A percentile compares a stretch with the other conserved stretches of the same genome.
These are phyloP conservation scores for Uromys caudimaculatus DNA, from an alignment of 2,797 vertebrate species.

Conservation along the genomic window DNA sequence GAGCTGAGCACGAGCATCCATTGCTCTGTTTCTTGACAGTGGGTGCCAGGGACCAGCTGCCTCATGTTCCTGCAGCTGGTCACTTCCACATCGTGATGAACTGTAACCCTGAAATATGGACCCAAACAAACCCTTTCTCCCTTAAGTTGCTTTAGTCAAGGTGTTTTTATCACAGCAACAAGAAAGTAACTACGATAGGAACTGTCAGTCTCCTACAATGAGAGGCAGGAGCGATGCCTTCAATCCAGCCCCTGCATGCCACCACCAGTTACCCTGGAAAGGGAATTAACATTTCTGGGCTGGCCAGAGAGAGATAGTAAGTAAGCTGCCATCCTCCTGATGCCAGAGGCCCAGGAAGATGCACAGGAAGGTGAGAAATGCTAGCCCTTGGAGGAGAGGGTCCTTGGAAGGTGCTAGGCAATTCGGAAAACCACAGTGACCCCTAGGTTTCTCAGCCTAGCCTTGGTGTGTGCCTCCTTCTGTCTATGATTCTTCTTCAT, in stretches of 20 bases:
- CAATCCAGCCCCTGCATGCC: background rate
- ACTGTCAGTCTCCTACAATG: background rate
- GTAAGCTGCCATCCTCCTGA: background rate
- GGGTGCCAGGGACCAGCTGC: background rate
- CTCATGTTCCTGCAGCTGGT: background rate
- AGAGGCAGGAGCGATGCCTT: background rate
- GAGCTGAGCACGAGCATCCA: background rate
- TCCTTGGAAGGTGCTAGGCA: too few species aligned
- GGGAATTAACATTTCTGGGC: background rate
- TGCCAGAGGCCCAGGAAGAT: background rate
- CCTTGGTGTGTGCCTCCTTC: background rate
- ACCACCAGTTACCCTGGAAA: background rate
- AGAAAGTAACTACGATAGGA: background rate
- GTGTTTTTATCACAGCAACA: background rate
- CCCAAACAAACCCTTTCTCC: background rate
- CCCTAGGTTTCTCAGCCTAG: background rate
- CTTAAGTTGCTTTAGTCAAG: background rate
- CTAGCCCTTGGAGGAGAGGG: background rate
- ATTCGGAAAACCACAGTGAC: fast-evolving
- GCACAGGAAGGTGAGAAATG: background rate
- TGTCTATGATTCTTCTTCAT: background rate
- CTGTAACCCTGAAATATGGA: background rate
- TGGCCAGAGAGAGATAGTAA: background rate
- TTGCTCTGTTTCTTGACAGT: background rate
- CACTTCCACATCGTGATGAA: background rate